Evolutionary conservation across 2,888 invertebrate genomes (phyloP).

Genomic region (Drosophila birchii): DNA sequence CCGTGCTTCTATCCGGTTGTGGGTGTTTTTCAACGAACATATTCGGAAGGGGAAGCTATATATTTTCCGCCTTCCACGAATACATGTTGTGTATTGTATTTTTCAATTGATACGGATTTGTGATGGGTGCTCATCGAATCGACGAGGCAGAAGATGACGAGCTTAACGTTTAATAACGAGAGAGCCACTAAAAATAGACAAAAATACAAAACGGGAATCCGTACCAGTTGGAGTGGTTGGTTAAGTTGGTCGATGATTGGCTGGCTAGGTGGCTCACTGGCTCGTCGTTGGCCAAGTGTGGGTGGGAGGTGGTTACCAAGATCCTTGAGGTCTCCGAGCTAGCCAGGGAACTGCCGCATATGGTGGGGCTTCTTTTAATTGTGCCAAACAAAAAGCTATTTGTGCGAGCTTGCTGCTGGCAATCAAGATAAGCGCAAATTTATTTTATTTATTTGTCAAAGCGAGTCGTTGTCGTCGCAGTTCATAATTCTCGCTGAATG

Average conservation of each 20-base stretch:
- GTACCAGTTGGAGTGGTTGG: constrained; percentile 52
- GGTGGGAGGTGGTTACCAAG: constrained; percentile 10
- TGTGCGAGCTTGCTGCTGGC: constrained; percentile 12
- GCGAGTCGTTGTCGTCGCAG: constrained; percentile 23
- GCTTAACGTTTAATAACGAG: constrained; percentile 72
- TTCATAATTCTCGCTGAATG: constrained; percentile 35
- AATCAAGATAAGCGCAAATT: constrained; percentile 46
- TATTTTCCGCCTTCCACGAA: constrained; percentile 21
- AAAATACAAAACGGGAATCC: constrained; percentile 35
- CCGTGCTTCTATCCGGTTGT: constrained; percentile 6
- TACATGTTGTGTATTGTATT: constrained; percentile 43
- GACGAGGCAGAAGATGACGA: constrained; percentile 61
- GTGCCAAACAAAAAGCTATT: constrained; percentile 58
- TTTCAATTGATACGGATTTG: constrained; percentile 80
- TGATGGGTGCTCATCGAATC: constrained; percentile 64
- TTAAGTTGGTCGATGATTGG: constrained; percentile 6
- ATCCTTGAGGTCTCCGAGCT: not conserved
- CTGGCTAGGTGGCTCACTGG: constrained; percentile 6
- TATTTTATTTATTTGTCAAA: constrained; percentile 33
- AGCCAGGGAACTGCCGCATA: constrained; percentile 71
- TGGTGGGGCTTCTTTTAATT: constrained; percentile 82
- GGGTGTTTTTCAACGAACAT: not conserved
- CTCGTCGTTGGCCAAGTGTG: not conserved
- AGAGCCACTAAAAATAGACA: constrained; percentile 57
- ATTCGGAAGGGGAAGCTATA: not conserved